Base-by-base conservation (phyloP, 2,113 vertebrate species). In the Chlamydotis undulata region DNA sequence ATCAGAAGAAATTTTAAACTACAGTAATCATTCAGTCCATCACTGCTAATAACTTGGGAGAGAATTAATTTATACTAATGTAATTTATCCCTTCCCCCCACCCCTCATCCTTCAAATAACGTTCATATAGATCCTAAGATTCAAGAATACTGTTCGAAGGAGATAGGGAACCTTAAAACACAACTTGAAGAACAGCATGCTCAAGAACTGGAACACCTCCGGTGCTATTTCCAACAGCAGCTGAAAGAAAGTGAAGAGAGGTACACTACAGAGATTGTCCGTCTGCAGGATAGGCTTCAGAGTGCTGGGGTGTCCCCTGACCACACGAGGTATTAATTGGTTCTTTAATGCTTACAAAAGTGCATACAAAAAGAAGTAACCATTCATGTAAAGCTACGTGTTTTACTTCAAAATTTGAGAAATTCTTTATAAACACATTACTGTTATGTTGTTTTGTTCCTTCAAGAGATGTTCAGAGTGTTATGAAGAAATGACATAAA, bases 161-260 rank as follows among this genome's bases (percentile, higher is more conserved):
- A 98, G 35, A 53, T 94, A 8, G 95, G 97, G 77, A 97, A 94
- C 87, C 92, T 98, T 89, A 98, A 98, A 97, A 94, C 64, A 6
- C 97, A 97, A 29, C 97, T 98, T 87, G 98, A 99, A 96, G 94
- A 98, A 50, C 98, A 97, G 73, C 98, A 99, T 85, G 59, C 93
- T 71, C 97, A 97, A 82, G 98, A 99, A 83, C 73, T 99, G 88
- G 97, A 99, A 95, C 97, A 52, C 53, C 98, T 98, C 26, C 78
- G 97, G 59, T 94, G 95, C 61, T 98, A 98, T 98, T 98, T 99
- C 95, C 97, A 98, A 10, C 97, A 98, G 78, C 98, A 99, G 73
- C 97, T 98, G 80, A 92, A 98, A 64, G 98, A 99, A 94, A 97
- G 94, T 1, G 98, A 99, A 90, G 98, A 98, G 95, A 97, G 98